These are phyloP conservation scores for Toxotes chatareus DNA, from an alignment of 2,113 vertebrate genomes.

Conservation along the genomic window DNA sequence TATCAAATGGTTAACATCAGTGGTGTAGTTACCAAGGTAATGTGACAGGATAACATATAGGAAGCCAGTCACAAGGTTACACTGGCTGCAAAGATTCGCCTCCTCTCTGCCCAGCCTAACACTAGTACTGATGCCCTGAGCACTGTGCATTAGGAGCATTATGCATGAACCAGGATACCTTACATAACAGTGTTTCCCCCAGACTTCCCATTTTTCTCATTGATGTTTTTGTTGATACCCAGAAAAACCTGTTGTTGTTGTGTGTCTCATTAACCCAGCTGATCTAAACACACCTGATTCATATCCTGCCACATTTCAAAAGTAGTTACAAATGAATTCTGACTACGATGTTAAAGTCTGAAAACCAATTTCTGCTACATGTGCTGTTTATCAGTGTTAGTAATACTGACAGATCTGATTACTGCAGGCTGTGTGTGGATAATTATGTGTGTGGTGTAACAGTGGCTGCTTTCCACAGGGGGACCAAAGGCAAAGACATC, in stretches of 20 bases:
- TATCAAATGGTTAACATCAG: too few relatives aligned
- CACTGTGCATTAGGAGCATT: not conserved
- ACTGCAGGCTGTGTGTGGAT: not conserved
- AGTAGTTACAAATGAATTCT: not conserved
- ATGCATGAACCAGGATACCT: not conserved
- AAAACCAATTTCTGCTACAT: not conserved
- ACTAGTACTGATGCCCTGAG: not conserved
- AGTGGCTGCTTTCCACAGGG: slow-evolving; percentile 84
- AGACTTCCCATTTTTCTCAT: not conserved
- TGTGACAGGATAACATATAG: too few relatives aligned
- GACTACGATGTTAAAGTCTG: not conserved
- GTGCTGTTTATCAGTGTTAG: not conserved
- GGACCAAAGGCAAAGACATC: slow-evolving; percentile 98
- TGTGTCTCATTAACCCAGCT: slow-evolving; percentile 14
- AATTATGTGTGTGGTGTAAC: slow-evolving; percentile 22
- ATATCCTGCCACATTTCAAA: slow-evolving; percentile 8
- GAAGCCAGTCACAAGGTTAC: not conserved
- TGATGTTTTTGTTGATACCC: not conserved
- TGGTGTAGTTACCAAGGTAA: not conserved
- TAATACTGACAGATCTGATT: not conserved
- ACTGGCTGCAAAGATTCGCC: not conserved
- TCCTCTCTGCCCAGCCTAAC: not conserved
- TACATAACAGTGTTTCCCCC: not conserved
- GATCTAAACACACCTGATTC: slow-evolving; percentile 35
- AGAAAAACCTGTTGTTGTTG: not conserved